Evolutionary conservation across 2,113 vertebrate genomes (phyloP), one percentile per base, ranked within the genome.

Genomic region (Lampris megalopsis): DNA sequence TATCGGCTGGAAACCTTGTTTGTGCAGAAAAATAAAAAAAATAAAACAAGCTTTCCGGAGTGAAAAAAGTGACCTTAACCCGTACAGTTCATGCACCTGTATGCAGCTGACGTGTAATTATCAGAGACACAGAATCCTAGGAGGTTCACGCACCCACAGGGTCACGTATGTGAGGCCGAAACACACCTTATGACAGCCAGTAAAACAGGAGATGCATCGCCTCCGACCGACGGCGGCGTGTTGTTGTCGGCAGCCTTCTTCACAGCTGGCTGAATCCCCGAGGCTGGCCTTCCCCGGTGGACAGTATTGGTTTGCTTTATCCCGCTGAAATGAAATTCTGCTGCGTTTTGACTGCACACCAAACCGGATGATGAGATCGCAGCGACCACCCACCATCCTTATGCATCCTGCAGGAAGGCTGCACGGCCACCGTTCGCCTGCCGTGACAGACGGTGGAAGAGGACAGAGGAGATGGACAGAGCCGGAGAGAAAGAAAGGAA

Each of bases 331-430:
- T 82, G 79, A 80, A 75, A 73, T 57, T 67, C 10, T 57, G 72
- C 77, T 87, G 74, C 66, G 2, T 67, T 79, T 80, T 82, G 73
- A 80, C 68, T 81, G 43, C 63, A 74, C 13, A 75, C 54, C 82
- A 73, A 82, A 79, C 53, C 43, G 57, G 81, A 68, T 50, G 80
- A 75, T 68, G 71, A 68, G 64, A 11, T 49, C 1, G 9, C 40
- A 57, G 38, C 3, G 69, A 69, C 83, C 79, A 86, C 86, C 81
- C 83, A 83, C 83, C 8, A 41, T 42, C 52, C 81, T 63, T 37
- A 13, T 81, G 76, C 40, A 78, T 80, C 73, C 63, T 68, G 62
- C 62, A 48, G 61, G 42, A 75, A 65, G 71, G 66, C 70, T 68
- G 13, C 52, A 11, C 41, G 49, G 54, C 49, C 57, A 38, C 0